Conservation (phyloP, 2,113 vertebrate genomes). For the Lagopus leucura region DNA sequence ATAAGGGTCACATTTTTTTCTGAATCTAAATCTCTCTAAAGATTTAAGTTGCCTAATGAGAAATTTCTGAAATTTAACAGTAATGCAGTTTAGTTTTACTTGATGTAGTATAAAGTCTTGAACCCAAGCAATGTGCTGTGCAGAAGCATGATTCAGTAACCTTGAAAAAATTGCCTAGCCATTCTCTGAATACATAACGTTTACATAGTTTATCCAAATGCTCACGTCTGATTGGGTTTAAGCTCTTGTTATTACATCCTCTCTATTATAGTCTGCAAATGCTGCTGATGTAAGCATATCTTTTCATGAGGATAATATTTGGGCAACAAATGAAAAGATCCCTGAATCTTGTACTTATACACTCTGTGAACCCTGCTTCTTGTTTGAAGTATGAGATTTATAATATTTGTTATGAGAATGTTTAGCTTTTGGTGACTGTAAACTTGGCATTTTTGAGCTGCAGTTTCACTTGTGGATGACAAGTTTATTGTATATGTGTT, state of each 20-base stretch:
- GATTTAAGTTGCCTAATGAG: background rate
- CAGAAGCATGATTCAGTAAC: background rate
- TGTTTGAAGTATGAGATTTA: background rate
- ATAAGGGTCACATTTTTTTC: background rate
- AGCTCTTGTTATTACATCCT: background rate
- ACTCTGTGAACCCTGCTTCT: background rate
- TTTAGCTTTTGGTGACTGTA: background rate
- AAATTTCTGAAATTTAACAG: background rate
- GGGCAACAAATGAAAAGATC: background rate
- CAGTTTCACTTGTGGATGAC: background rate
- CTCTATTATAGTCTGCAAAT: background rate
- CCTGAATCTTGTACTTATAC: background rate
- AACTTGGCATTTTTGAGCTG: background rate
- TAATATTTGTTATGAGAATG: background rate
- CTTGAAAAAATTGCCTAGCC: background rate
- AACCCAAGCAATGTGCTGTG: background rate
- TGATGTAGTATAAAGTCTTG: background rate
- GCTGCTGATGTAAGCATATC: background rate
- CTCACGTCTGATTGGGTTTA: background rate
- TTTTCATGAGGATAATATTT: background rate
- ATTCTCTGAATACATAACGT: background rate
- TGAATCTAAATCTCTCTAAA: background rate
- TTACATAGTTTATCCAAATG: background rate
- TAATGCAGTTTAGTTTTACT: background rate
- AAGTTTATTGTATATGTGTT: rapidly evolving